These are phyloP conservation scores for Pogonocherus hispidulus DNA, from an alignment of 2,888 invertebrate genomes.

Conservation along the genomic window DNA sequence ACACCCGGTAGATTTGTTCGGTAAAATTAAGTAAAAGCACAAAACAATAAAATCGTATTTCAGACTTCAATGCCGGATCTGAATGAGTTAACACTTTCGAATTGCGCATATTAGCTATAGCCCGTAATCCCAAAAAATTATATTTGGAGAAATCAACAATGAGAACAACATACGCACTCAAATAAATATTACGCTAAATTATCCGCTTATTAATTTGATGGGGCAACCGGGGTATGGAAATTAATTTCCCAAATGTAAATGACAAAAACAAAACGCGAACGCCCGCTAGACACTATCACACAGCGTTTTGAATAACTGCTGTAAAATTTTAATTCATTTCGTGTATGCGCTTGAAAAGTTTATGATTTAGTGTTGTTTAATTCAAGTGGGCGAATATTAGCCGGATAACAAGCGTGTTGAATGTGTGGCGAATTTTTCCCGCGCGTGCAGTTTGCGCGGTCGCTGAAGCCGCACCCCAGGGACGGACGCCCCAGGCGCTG, in stretches of 20 bases:
- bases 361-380: slow-evolving; percentile 62
- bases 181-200: slow-evolving; percentile 27
- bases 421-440: slow-evolving; percentile 57
- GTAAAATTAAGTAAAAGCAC: no score
- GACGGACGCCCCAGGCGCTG: slow-evolving; percentile 30
- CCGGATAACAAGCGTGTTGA: slow-evolving; percentile 54
- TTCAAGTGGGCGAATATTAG: slow-evolving; percentile 59
- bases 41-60: no score
- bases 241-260: slow-evolving; percentile 61
- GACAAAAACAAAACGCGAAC: slow-evolving; percentile 57
- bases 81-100: no score
- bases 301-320: slow-evolving; percentile 58
- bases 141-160: no score
- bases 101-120: no score
- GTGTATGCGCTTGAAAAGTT: slow-evolving; percentile 65
- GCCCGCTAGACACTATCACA: slow-evolving; percentile 55
- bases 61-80: no score
- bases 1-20: no score
- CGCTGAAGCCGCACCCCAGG: slow-evolving; percentile 27
- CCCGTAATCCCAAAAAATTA: no score
- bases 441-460: slow-evolving; percentile 45
- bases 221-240: slow-evolving; percentile 43
- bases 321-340: slow-evolving; percentile 67
- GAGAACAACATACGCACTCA: background rate
- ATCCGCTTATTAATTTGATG: slow-evolving; percentile 25